phyloP scores from a whole-genome alignment of 37 sponge, comb jelly and placozoan species.

The Dysidea cf. avara region DNA sequence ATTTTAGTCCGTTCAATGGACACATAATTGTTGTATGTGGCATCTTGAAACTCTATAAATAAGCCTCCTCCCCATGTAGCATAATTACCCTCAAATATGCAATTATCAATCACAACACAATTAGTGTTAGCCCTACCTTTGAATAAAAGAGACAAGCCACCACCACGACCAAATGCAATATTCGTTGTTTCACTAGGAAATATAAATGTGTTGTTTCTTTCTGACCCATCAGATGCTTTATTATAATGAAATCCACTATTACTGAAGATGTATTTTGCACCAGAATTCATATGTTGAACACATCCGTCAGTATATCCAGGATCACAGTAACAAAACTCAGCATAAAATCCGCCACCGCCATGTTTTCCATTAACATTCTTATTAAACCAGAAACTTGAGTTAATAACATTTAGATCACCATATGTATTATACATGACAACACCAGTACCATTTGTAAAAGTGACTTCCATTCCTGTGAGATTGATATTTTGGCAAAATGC shows the following conservation, averaged over 20 bases:
- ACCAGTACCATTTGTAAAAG: constrained; percentile 39
- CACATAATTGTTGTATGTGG: constrained; percentile 6
- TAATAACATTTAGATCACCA: constrained; percentile 2
- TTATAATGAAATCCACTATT: constrained; percentile 21
- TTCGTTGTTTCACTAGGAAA: not conserved
- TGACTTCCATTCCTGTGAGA: not conserved
- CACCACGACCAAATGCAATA: constrained; percentile 37
- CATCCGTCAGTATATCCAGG: constrained; percentile 2
- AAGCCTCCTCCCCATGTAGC: constrained; percentile 58
- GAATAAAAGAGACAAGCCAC: constrained; percentile 41
- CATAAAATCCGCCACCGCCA: constrained; percentile 13
- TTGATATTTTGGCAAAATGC: constrained; percentile 7
- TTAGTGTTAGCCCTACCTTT: constrained; percentile 31
- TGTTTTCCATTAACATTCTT: not conserved
- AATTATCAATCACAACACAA: not conserved
- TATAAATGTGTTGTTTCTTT: not conserved
- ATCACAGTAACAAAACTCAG: constrained; percentile 11
- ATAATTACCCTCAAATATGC: constrained; percentile 8
- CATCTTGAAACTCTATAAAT: constrained; percentile 48
- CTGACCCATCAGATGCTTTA: constrained; percentile 1
- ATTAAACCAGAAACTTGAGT: constrained; percentile 8
- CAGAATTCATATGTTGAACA: not conserved
- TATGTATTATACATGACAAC: constrained; percentile 20
- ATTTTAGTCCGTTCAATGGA: not conserved
- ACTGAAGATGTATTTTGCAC: constrained; percentile 7